Conservation (phyloP, 2,888 invertebrate genomes). For the Busseola fusca region DNA sequence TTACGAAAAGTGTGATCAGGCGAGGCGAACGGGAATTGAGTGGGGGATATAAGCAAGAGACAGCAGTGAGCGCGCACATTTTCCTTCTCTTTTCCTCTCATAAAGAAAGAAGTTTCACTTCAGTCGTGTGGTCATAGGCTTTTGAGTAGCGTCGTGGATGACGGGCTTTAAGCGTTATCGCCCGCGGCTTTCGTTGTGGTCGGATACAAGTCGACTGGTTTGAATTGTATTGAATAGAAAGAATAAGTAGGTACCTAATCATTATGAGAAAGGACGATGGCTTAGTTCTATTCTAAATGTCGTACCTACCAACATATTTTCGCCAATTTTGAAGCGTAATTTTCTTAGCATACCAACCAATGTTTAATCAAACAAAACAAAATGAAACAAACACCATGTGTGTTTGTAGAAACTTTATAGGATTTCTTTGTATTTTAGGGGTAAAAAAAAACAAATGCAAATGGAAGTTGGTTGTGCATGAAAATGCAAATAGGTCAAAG, state of each 20-base stretch:
- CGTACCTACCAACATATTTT: background rate
- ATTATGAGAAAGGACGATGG: constrained; percentile 17
- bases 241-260: constrained; percentile 4
- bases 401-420: background rate
- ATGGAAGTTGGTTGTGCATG: too few species aligned
- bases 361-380: background rate
- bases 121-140: too few species aligned
- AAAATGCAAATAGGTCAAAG: background rate
- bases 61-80: too few species aligned
- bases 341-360: background rate
- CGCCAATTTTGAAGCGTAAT: background rate
- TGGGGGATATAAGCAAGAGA: too few species aligned
- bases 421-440: background rate
- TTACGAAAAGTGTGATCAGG: too few species aligned
- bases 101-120: too few species aligned
- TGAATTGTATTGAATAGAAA: constrained; percentile 3
- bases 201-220: background rate
- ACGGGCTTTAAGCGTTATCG: background rate
- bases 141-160: background rate
- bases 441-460: background rate
- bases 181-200: constrained; percentile 34
- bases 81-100: too few species aligned
- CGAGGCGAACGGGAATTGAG: too few species aligned
- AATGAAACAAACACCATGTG: background rate
- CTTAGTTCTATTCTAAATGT: constrained; percentile 12